A percentile compares a stretch with the other conserved stretches of the same genome.
Evolutionary conservation across 2,113 vertebrate species (phyloP).

Genomic region (Dissostichus mawsoni): DNA sequence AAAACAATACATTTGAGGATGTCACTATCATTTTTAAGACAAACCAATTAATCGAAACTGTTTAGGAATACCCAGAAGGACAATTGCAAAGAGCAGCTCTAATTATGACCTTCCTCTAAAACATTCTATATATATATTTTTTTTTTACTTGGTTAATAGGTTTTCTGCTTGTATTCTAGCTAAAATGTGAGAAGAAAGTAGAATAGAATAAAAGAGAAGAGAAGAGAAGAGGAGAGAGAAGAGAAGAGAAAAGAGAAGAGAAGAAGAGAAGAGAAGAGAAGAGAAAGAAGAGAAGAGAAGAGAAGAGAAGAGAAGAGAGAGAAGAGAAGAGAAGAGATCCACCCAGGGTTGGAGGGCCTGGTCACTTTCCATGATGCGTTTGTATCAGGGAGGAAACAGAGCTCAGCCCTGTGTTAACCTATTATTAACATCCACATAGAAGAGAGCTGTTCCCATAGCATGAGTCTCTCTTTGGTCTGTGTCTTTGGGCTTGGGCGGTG

Average conservation of each 20-base stretch:
- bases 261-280: neutral
- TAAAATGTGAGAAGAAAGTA: neutral
- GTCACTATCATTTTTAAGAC: neutral
- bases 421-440: slow-evolving; percentile 65
- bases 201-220: neutral
- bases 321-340: slow-evolving; percentile 5
- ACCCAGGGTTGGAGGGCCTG: slow-evolving; percentile 40
- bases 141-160: too few species aligned
- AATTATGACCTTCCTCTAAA: neutral
- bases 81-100: neutral
- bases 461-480: slow-evolving; percentile 19
- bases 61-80: neutral
- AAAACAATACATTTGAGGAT: neutral
- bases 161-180: too few species aligned
- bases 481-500: slow-evolving; percentile 68
- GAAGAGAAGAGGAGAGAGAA: neutral
- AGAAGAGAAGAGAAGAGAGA: neutral
- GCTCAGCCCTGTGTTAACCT: slow-evolving; percentile 57
- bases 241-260: neutral
- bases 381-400: slow-evolving; percentile 58
- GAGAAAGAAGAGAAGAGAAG: neutral
- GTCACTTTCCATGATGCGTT: slow-evolving; percentile 67
- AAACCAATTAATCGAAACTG: neutral
- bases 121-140: neutral
- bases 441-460: slow-evolving; percentile 60